phyloP scores from a whole-genome alignment of 2,888 invertebrate species.

The Eledona agricola region DNA sequence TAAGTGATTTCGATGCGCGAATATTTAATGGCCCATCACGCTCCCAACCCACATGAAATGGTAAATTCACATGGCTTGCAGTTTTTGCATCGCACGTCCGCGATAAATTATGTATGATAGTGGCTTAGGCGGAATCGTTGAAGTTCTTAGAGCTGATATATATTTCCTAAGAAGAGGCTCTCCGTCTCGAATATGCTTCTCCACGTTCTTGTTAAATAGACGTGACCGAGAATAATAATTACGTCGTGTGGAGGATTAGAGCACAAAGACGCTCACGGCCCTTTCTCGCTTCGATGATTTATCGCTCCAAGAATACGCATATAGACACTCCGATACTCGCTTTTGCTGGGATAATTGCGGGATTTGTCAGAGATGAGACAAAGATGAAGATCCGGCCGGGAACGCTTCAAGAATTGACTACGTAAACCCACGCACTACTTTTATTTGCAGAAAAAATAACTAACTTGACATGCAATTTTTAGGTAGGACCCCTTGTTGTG shows the following conservation, averaged over 20 bases:
- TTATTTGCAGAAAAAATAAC: too few species aligned
- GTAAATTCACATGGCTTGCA: constrained; percentile 12
- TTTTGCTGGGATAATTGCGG: constrained; percentile 14
- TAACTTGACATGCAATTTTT: too few species aligned
- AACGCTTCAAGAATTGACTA: too few species aligned
- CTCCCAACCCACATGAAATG: constrained; percentile 19
- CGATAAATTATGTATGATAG: constrained; percentile 32
- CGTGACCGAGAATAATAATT: constrained; percentile 50
- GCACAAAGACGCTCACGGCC: constrained; percentile 31
- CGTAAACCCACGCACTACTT: too few species aligned
- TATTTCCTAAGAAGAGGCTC: constrained; percentile 15
- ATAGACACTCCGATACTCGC: constrained; percentile 21
- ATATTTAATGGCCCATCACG: constrained; percentile 29
- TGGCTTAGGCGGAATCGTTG: constrained; percentile 25
- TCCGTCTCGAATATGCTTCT: constrained; percentile 32
- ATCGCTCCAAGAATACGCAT: constrained; percentile 32
- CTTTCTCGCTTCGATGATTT: constrained; percentile 38
- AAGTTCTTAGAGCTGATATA: constrained; percentile 31
- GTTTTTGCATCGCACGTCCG: constrained; percentile 27
- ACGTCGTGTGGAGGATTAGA: constrained; percentile 35
- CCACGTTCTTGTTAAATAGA: constrained; percentile 41
- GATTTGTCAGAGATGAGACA: constrained; percentile 15
- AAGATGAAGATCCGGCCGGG: too few species aligned
- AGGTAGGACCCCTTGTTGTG: too few species aligned
- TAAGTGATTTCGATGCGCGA: constrained; percentile 10